Conservation (phyloP, 2,888 invertebrate species). For the Pheosia tremula region DNA sequence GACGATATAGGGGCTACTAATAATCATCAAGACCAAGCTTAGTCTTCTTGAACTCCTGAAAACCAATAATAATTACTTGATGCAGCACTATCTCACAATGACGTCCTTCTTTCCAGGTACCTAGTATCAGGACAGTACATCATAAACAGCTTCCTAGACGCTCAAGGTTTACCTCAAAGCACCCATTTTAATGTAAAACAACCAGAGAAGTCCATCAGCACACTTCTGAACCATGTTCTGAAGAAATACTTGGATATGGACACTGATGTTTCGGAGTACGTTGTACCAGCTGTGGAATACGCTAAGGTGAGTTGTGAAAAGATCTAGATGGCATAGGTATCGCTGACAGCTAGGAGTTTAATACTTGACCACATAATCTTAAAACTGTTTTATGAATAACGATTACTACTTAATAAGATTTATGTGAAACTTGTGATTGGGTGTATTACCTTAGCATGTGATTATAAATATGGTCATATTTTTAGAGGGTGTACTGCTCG, state of each 20-base stretch:
- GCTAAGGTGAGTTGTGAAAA: constrained; percentile 76
- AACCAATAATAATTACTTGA: too few relatives aligned
- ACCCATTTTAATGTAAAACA: constrained; percentile 87
- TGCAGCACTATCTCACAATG: too few relatives aligned
- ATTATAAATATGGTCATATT: too few relatives aligned
- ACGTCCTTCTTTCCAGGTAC: constrained; percentile 80
- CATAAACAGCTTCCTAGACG: constrained; percentile 89
- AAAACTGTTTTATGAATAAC: background rate
- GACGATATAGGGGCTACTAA: too few relatives aligned
- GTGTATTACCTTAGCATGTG: too few relatives aligned
- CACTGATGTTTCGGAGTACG: constrained; percentile 89
- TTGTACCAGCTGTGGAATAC: constrained; percentile 90
- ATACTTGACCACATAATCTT: too few relatives aligned
- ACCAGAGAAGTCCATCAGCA: constrained; percentile 89
- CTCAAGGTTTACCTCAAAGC: constrained; percentile 89
- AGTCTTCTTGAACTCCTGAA: too few relatives aligned
- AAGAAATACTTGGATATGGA: constrained; percentile 89
- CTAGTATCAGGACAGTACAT: constrained; percentile 88
- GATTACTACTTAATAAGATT: background rate
- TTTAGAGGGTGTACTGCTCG: too few relatives aligned
- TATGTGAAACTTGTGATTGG: too few relatives aligned
- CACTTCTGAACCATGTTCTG: constrained; percentile 87
- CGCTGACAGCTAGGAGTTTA: too few relatives aligned
- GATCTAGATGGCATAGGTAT: too few relatives aligned
- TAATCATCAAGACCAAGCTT: too few relatives aligned